These are phyloP conservation scores for Dryadula phaetusa DNA, from an alignment of 2,888 invertebrate genomes.

Conservation along the genomic window DNA sequence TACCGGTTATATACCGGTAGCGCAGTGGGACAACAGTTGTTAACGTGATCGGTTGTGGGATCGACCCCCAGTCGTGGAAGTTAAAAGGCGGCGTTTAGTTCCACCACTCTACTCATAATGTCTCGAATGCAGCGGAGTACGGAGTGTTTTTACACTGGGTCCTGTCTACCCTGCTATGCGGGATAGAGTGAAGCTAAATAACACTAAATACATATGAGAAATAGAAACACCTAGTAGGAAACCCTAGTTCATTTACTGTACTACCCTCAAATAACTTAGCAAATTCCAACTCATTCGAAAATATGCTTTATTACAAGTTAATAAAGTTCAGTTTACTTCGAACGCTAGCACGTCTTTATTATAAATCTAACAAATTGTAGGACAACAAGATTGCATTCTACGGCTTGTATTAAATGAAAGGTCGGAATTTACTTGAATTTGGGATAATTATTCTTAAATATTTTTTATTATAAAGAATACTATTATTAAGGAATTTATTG, in stretches of 20 bases:
- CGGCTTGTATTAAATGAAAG: conserved; percentile 16
- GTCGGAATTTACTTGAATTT: neutral
- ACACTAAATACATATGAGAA: neutral
- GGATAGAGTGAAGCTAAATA: no score
- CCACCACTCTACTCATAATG: no score
- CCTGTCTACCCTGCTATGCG: no score
- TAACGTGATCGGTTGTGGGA: no score
- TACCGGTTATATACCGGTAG: no score
- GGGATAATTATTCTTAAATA: neutral
- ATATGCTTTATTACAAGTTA: neutral
- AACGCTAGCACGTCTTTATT: neutral
- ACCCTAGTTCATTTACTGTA: conserved; percentile 3
- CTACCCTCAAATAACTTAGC: conserved; percentile 1
- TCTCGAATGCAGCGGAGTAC: no score
- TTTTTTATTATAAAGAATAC: no score
- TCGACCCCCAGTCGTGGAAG: no score
- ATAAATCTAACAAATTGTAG: conserved; percentile 9
- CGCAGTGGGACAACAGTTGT: no score
- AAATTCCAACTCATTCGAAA: neutral
- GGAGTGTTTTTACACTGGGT: no score
- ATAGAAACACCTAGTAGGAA: neutral
- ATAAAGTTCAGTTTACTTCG: neutral
- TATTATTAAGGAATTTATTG: no score
- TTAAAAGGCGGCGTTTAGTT: no score
- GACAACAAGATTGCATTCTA: conserved; percentile 21